Conservation (phyloP, 2,888 invertebrate genomes). For the Andrena bucephala region DNA sequence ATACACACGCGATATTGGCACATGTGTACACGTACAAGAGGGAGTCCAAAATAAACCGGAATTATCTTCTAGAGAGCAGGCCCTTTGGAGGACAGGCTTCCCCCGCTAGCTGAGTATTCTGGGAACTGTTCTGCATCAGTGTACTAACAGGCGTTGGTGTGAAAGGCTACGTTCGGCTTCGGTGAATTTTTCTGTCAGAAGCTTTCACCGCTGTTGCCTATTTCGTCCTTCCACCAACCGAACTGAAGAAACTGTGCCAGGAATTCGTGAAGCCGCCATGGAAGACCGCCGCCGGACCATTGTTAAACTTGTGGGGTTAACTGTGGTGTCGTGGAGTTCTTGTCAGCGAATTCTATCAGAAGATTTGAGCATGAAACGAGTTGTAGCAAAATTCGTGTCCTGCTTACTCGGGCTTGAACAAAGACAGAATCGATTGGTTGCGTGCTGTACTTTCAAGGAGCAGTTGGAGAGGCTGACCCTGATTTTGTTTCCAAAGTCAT, state of each 20-base stretch:
- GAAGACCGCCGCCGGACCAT: background rate
- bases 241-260: background rate
- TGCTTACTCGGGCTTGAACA: background rate
- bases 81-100: background rate
- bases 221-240: background rate
- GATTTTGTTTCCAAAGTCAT: background rate
- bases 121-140: no score
- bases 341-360: background rate
- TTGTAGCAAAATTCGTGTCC: background rate
- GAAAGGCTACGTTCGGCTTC: no score
- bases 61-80: background rate
- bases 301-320: background rate
- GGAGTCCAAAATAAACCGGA: background rate
- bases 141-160: no score
- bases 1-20: background rate
- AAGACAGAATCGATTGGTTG: background rate
- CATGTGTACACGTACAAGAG: background rate
- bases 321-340: background rate
- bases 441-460: background rate
- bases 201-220: background rate
- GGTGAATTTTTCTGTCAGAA: no score
- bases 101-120: background rate
- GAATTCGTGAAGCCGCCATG: background rate
- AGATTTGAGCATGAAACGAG: background rate
- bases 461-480: background rate